Base-by-base conservation (phyloP, 2,888 invertebrate species). In the Nomada ferruginata region DNA sequence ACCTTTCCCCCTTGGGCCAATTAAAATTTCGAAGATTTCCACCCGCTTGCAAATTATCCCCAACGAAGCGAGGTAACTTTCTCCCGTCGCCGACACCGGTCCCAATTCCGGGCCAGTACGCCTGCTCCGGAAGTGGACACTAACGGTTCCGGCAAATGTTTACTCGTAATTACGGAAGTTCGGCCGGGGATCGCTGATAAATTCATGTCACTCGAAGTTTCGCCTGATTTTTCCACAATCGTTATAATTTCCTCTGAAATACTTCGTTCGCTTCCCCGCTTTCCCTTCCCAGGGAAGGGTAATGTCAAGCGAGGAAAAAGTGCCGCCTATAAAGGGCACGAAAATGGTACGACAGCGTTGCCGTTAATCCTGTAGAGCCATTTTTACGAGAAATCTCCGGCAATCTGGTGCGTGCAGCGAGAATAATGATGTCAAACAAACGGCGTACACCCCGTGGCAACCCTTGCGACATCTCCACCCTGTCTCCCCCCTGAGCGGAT, bases 361-460 rank as follows among this genome's bases (percentile, higher is more conserved):
- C 36, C 69, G 78, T 81, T 87, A 83, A 81, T 85, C 79, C 77
- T 20, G 60, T 53, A 60, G 52, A 82, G 69, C 78, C 83, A 79
- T 85, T 85, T 85, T 81, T 79, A 76, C 76, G 72, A 65, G 78
- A 82, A 83, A 85, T 85, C 83, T 70, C 79, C 36, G 74, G 44
- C 87, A 87, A 87, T 78, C 83, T 87, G 87, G 83, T 85, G 83
- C 82, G 69, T 64, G 74, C 80, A 85, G 85, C 88, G 87, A 88
- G 89, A 91, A 92, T 92, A 91, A 93, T 91, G 91, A 93, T 91
- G 91, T 92, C 91, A 92, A 92, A 90, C 89, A 89, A 91, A 89
- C 86, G 89, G 87, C 86, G 86, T 87, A 86, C 84, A 88, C 84
- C 84, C 88, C 77, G 82, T 57, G 68, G 52, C 81, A 86, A 85